Base-by-base conservation (phyloP, 2,888 invertebrate genomes). In the Masnerella sp. region DNA sequence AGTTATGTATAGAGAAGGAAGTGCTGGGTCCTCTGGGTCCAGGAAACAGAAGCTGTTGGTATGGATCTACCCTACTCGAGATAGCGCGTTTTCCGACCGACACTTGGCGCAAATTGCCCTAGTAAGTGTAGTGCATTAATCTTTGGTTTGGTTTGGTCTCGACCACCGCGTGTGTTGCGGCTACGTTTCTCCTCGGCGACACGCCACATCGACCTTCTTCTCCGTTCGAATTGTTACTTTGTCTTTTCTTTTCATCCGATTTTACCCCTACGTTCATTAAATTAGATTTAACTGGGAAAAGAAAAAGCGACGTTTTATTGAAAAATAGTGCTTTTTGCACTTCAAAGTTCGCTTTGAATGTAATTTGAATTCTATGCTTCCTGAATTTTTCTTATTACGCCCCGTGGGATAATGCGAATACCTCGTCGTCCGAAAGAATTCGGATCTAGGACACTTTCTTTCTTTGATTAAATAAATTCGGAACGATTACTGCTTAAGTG, bases 61-160 rank as follows among this genome's bases (percentile, higher is more conserved):
- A 80, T 81, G 82, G 83, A 84, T 85, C 82, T 79, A 83, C 81
- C 81, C 76, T 61, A 74, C 77, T 71, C 74, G 77, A 77, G 82
- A 67, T 73, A 71, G 54, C 61, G 75, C 69, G 75, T 62, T 77
- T 79, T 74, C 75, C 78, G 69, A 80, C 84, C 82, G 81, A 85
- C 85, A 86, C 86, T 86, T 84, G 86, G 86, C 81, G 84, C 85
- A 87, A 87, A 87, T 87, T 87, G 86, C 87, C 87, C 84, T 77
- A 83, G 85, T 86, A 87, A 86, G 85, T 86, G 86, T 85, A 85
- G 83, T 85, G 85, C 87, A 87, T 87, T 87, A 87, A 87, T 87
- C 87, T 87, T 87, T 87, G 87, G 87, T 86, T 87, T 85, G 84
- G 85, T 85, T 81, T 81, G 81, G 78, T 78, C 80, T 77, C 80